A percentile compares a stretch with the other conserved stretches of the same genome.
Evolutionary conservation across 2,888 invertebrate species (phyloP).

Genomic region (Parapristionchus giblindavisi): DNA sequence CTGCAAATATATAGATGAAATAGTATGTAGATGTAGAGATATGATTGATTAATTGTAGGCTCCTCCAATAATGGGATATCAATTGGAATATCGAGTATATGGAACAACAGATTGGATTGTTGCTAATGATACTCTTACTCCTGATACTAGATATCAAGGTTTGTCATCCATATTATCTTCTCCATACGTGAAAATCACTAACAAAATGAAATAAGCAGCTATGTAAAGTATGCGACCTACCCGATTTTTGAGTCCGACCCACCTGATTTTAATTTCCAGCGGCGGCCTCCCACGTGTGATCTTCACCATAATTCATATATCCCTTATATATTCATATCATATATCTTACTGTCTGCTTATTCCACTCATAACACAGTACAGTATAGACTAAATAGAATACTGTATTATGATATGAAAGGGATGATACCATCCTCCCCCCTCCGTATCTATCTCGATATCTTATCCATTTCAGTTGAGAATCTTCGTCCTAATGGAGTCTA

Average conservation of each 20-base stretch:
- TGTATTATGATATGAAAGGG: too few species aligned
- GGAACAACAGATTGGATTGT: slow-evolving; percentile 62
- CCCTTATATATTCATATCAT: too few species aligned
- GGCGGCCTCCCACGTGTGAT: too few species aligned
- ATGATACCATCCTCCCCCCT: neutral
- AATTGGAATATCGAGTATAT: slow-evolving; percentile 46
- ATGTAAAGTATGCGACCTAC: too few species aligned
- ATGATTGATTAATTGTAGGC: neutral
- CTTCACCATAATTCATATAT: too few species aligned
- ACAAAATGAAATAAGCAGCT: too few species aligned
- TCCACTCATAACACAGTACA: too few species aligned
- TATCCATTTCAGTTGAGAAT: slow-evolving; percentile 56
- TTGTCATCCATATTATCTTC: neutral
- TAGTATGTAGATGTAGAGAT: neutral
- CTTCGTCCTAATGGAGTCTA: slow-evolving; percentile 69
- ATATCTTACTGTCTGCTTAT: too few species aligned
- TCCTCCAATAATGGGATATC: slow-evolving; percentile 30
- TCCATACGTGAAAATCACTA: too few species aligned
- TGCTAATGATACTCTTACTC: slow-evolving; percentile 60
- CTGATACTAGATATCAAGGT: slow-evolving; percentile 51
- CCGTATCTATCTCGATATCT: neutral
- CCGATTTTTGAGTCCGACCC: too few species aligned
- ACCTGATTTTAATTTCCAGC: too few species aligned
- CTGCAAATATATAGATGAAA: neutral
- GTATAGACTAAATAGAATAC: too few species aligned